A percentile compares a stretch with the other conserved stretches of the same genome.
Evolutionary conservation across 37 sponge, comb jelly and placozoan genomes (phyloP).

Genomic region (Lycopodina hypogea): DNA sequence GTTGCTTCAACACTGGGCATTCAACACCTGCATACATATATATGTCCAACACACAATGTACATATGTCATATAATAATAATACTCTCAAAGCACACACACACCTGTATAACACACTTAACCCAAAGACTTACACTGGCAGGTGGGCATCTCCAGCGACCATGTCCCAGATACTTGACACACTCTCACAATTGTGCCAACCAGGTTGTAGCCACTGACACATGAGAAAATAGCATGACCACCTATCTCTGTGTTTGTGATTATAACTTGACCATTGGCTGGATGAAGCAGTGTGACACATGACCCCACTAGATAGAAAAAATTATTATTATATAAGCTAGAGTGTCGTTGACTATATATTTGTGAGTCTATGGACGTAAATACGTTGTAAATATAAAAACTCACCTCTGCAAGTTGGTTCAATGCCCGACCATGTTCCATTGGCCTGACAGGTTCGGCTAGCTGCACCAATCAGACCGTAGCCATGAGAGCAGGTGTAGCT

Average conservation of each 20-base stretch:
- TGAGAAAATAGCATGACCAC: constrained; percentile 22
- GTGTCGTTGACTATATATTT: not conserved
- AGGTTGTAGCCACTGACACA: constrained; percentile 47
- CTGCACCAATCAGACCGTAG: constrained; percentile 36
- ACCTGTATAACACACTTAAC: too few species aligned
- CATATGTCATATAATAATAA: too few species aligned
- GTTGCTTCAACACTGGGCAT: constrained; percentile 9
- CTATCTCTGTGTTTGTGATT: constrained; percentile 8
- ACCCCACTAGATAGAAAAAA: not conserved
- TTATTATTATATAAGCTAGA: not conserved
- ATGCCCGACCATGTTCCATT: constrained; percentile 56
- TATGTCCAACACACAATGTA: too few species aligned
- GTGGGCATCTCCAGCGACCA: constrained; percentile 31
- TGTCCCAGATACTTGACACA: not conserved
- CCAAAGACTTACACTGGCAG: constrained; percentile 34
- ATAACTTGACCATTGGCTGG: constrained; percentile 17
- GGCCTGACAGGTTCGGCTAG: constrained; percentile 41
- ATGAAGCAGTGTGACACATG: constrained; percentile 1
- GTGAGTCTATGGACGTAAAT: not conserved
- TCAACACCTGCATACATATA: constrained; percentile 6
- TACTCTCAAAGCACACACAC: too few species aligned
- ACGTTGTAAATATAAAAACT: not conserved
- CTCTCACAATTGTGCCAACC: constrained; percentile 11
- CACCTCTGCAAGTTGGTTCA: constrained; percentile 53
- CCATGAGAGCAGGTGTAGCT: constrained; percentile 52